Conservation (phyloP, 2,888 invertebrate genomes). For the Bugulina stolonifera region DNA sequence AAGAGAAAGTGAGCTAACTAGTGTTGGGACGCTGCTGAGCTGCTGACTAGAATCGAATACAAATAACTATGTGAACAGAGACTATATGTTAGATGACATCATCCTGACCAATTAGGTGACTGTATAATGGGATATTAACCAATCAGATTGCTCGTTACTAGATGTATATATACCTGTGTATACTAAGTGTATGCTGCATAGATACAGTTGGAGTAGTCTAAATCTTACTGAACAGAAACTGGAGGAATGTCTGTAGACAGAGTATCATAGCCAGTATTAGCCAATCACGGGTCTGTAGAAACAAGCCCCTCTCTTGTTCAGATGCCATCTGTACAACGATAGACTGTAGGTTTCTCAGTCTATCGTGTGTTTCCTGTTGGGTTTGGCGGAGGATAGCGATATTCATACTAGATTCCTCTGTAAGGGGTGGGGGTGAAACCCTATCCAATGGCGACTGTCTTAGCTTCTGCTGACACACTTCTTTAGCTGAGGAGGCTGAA, state of each 20-base stretch:
- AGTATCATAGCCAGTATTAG: neutral
- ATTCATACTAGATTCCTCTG: neutral
- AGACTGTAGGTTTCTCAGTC: conserved; percentile 19
- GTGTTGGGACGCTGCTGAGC: too few species aligned
- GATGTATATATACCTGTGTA: too few species aligned
- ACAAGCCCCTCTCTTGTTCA: neutral
- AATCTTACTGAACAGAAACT: neutral
- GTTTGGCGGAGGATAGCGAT: neutral
- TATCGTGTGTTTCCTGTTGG: neutral
- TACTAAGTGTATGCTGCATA: too few species aligned
- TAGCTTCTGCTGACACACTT: neutral
- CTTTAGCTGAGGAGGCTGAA: neutral
- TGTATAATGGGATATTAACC: too few species aligned
- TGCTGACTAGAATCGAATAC: too few species aligned
- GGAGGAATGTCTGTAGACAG: conserved; percentile 16
- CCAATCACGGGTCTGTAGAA: conserved; percentile 19
- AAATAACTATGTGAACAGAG: too few species aligned
- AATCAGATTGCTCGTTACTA: too few species aligned
- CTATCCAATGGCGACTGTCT: neutral
- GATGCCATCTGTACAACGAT: conserved; percentile 14
- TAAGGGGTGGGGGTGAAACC: neutral
- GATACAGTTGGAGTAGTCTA: too few species aligned
- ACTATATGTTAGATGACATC: too few species aligned
- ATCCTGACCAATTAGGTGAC: too few species aligned
- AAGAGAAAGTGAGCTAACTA: too few species aligned